Evolutionary conservation across 2,113 vertebrate genomes (phyloP).

Genomic region (Vimba vimba): DNA sequence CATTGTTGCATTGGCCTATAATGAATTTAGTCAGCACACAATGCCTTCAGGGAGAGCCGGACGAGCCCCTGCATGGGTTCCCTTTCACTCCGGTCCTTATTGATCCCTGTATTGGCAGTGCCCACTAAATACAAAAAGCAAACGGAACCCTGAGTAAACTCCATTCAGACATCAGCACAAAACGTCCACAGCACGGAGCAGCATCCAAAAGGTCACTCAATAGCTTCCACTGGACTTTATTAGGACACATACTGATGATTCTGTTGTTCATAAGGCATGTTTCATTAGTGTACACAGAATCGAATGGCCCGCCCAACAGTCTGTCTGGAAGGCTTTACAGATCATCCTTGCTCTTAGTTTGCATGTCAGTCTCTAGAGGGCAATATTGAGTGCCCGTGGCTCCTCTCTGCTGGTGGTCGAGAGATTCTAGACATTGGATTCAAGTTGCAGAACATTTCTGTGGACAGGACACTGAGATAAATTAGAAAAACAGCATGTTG

Average conservation of each 20-base stretch:
- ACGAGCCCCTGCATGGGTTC: background rate
- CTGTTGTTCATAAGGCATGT: background rate
- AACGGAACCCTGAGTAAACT: conserved; percentile 45
- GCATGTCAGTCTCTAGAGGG: conserved; percentile 40
- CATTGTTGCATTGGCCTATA: background rate
- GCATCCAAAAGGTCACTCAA: conserved; percentile 52
- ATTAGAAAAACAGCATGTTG: conserved; percentile 19
- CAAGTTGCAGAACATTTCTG: background rate
- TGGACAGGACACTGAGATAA: background rate
- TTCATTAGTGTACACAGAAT: conserved; percentile 27
- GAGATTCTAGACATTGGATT: background rate
- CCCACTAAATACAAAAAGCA: conserved; percentile 42
- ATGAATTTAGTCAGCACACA: background rate
- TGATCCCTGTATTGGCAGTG: conserved; percentile 35
- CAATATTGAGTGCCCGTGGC: background rate
- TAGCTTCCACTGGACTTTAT: conserved; percentile 31
- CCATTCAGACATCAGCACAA: conserved; percentile 47
- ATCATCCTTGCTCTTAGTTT: background rate
- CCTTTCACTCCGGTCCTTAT: background rate
- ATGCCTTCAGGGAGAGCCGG: conserved; percentile 11
- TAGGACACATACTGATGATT: conserved; percentile 16
- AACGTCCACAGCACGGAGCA: conserved; percentile 28
- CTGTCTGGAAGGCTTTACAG: conserved; percentile 1
- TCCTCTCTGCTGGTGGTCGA: background rate
- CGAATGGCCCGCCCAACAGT: background rate